Percentiles rank a stretch among this genome's conserved stretches.
These are phyloP conservation scores for Erinaceus europaeus DNA, from an alignment of 2,113 vertebrate species.

Conservation along the genomic window DNA sequence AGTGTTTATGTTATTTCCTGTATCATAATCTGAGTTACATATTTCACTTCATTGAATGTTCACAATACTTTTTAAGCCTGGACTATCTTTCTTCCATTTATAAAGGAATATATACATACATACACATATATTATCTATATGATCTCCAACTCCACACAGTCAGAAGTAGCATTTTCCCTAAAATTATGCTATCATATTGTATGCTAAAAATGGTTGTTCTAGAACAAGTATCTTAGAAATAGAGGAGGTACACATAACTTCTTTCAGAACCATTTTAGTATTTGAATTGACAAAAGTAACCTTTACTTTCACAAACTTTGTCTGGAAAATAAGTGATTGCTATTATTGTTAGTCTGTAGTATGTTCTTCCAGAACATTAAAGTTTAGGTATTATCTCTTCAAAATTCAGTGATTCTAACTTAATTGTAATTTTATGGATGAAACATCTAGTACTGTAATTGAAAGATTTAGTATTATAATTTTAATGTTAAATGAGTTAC, in stretches of 20 bases:
- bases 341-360: not conserved
- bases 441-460: too few species aligned
- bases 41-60: not conserved
- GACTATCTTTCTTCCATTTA: not conserved
- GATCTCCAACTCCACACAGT: not conserved
- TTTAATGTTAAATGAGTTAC: too few species aligned
- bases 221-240: not conserved
- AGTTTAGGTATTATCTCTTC: not conserved
- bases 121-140: too few species aligned
- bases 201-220: not conserved
- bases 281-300: not conserved
- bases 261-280: not conserved
- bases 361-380: conserved; percentile 19
- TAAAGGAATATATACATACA: too few species aligned
- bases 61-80: not conserved
- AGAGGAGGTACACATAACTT: not conserved
- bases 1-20: not conserved
- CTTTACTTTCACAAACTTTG: not conserved
- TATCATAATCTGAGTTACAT: not conserved
- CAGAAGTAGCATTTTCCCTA: not conserved
- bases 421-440: not conserved
- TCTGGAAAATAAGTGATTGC: not conserved
- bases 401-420: not conserved
- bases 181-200: not conserved
- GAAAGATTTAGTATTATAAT: too few species aligned